Conservation (phyloP, 2,888 invertebrate species). For the Oscheius sp. region DNA sequence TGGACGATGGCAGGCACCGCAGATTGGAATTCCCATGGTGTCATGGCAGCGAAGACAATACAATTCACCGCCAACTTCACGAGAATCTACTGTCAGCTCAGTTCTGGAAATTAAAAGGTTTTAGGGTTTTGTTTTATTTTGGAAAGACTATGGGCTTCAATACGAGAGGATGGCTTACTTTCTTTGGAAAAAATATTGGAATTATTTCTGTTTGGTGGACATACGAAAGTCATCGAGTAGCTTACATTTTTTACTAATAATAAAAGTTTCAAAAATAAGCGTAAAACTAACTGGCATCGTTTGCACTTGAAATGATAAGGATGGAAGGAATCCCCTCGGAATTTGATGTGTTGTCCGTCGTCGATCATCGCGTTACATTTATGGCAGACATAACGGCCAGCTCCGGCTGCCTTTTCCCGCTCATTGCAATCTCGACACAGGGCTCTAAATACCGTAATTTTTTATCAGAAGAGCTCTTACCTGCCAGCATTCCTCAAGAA, state of each 20-base stretch:
- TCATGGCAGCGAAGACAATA: conserved; percentile 81
- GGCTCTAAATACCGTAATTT: conserved; percentile 76
- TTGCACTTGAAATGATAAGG: conserved; percentile 99
- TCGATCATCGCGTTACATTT: conserved; percentile 79
- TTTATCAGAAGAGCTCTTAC: conserved; percentile 63
- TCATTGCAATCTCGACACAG: conserved; percentile 96
- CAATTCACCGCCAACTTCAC: conserved; percentile 89
- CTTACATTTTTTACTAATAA: neutral
- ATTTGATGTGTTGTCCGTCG: conserved; percentile 76
- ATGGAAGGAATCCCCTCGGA: conserved; percentile 92
- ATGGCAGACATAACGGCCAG: conserved; percentile 87
- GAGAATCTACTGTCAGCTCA: conserved; percentile 92
- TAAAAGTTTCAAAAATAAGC: neutral
- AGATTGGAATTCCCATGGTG: conserved; percentile 86
- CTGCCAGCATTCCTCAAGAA: conserved; percentile 85
- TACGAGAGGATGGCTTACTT: neutral
- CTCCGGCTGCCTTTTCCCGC: conserved; percentile 90
- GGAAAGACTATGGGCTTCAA: neutral
- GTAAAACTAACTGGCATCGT: conserved; percentile 74
- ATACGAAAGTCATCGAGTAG: no score
- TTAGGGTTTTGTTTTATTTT: neutral
- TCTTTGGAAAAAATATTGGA: no score
- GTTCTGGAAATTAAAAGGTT: conserved; percentile 76
- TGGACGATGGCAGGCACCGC: conserved; percentile 97
- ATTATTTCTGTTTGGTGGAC: no score